Conservation (phyloP, 2,797 vertebrate genomes). For the Alcedo atthis region DNA sequence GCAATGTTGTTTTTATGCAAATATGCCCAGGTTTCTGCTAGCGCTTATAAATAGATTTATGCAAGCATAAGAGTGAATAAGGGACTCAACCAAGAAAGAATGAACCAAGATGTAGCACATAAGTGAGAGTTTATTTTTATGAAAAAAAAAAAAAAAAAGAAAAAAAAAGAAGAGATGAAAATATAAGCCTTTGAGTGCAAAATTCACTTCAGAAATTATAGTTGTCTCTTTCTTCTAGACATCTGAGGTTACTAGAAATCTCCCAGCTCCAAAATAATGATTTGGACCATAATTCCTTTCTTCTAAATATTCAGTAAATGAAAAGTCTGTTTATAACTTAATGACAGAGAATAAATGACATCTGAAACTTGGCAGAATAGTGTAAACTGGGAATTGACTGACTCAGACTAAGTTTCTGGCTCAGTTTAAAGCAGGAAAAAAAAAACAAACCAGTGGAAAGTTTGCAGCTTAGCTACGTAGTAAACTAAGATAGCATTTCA, state of each 20-base stretch:
- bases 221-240: neutral
- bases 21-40: neutral
- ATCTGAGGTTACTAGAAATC: neutral
- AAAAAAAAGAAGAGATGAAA: too few relatives aligned
- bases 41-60: neutral
- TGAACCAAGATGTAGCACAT: neutral
- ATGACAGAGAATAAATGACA: constrained; percentile 5
- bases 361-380: constrained; percentile 23
- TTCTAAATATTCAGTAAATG: neutral
- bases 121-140: neutral
- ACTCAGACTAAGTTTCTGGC: neutral
- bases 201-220: neutral
- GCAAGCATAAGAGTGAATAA: neutral
- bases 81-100: neutral
- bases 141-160: rapidly evolving
- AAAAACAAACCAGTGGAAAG: constrained; percentile 34
- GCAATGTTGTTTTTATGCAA: neutral
- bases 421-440: neutral
- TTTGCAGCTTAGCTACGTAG: constrained; percentile 10
- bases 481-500: neutral
- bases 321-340: constrained; percentile 29
- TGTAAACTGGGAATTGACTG: constrained; percentile 24
- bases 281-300: neutral
- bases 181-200: neutral
- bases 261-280: neutral